phyloP scores from a whole-genome alignment of 1,140 invertebrate genomes.

The Anoplolepis gracilipes region DNA sequence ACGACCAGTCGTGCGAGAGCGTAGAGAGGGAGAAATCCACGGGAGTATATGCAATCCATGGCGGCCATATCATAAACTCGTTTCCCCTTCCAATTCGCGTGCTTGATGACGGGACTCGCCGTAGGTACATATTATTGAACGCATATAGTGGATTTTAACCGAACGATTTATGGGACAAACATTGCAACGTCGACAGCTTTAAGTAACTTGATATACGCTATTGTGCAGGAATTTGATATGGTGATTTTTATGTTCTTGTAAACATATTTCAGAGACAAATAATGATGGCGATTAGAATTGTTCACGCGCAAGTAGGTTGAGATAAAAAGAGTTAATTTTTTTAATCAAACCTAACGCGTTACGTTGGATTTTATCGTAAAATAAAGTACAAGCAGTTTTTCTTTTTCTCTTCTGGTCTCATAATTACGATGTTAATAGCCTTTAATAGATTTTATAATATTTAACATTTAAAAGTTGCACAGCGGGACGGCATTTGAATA shows the following conservation, averaged over 20 bases:
- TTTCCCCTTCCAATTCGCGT: neutral
- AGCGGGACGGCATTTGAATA: neutral
- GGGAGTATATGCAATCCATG: neutral
- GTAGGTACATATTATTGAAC: neutral
- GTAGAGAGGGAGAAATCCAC: conserved; percentile 14
- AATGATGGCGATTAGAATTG: neutral
- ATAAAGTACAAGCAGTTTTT: neutral
- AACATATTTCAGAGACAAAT: neutral
- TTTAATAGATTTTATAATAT: no score
- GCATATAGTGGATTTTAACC: neutral
- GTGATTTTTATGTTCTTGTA: neutral
- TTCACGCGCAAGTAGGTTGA: neutral
- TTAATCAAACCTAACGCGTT: neutral
- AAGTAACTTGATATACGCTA: conserved; percentile 35
- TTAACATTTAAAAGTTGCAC: neutral
- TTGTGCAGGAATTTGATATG: conserved; percentile 12
- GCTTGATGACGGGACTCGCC: neutral
- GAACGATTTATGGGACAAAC: conserved; percentile 29
- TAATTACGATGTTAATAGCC: neutral
- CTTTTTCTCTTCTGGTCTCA: neutral
- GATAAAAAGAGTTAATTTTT: neutral
- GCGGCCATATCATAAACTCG: neutral
- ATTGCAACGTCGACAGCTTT: neutral
- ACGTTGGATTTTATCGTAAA: neutral
- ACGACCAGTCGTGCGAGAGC: neutral